Evolutionary conservation across 2,888 invertebrate genomes (phyloP), one percentile per base, ranked within the genome.

Genomic region (Drosophila acutilabella): DNA sequence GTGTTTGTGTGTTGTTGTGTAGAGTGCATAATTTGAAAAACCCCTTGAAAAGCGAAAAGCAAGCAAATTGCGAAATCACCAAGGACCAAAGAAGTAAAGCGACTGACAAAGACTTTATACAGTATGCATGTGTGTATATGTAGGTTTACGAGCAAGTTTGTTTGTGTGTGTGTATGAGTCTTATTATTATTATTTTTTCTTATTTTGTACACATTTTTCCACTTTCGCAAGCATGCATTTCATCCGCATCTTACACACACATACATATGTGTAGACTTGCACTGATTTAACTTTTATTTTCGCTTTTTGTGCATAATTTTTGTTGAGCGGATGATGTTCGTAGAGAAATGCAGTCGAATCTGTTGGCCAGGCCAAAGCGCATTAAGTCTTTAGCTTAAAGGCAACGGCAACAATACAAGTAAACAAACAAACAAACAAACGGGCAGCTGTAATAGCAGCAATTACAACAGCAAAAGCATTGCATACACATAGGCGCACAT

Each of bases 321-420:
- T 44, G 36, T 57, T 20, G 42, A 57, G 47, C 47, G 38, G 33
- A 48, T 68, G 62, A 38, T 40, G 56, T 51, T 6, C 16, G 44
- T 30, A 33, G 53, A 30, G 42, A 58, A 66, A 57, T 57, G 65
- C 48, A 57, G 53, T 53, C 47, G 16, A 36, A 26, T 20, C 30
- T 59, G 58, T 69, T 76, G 70, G 59, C 38, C 56, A 50, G 44
- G 44, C 44, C 70, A 74, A 87, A 85, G 80, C 89, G 86, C 86
- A 88, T 85, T 85, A 82, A 80, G 89, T 81, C 75, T 75, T 85
- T 88, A 82, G 78, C 89, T 85, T 80, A 74, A 81, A 77, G 79
- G 77, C 74, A 82, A 51, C 58, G 45, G 30, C 74, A 67, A 57
- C 78, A 75, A 40, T 36, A 33, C 48, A 56, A 23, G 59, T 26